These are phyloP conservation scores for Xiphorhynchus erythropygius DNA, from an alignment of 2,797 vertebrate species.

Conservation along the genomic window DNA sequence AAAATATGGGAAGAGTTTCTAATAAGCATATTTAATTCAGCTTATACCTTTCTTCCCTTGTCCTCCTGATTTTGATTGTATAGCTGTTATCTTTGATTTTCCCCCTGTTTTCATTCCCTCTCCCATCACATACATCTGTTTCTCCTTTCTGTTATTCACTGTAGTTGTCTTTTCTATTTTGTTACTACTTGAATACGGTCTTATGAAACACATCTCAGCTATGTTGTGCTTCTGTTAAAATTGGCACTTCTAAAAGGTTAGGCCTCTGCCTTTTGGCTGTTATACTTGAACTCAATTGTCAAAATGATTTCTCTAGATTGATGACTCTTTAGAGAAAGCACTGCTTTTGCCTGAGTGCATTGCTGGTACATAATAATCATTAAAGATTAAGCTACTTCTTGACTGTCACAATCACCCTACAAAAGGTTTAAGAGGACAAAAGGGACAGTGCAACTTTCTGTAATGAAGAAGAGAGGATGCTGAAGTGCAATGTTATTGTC, in stretches of 20 bases:
- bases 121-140: not conserved
- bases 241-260: constrained; percentile 56
- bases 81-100: not conserved
- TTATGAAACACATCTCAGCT: constrained; percentile 24
- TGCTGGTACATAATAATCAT: constrained; percentile 4
- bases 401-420: not conserved
- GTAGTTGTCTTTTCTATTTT: constrained; percentile 17
- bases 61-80: not conserved
- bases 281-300: constrained; percentile 58
- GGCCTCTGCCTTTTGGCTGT: constrained; percentile 55
- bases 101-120: not conserved
- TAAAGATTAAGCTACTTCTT: constrained; percentile 3
- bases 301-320: constrained; percentile 48
- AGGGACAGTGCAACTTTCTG: not conserved
- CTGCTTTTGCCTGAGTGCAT: not conserved
- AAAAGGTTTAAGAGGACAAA: not conserved
- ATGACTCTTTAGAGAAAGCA: constrained; percentile 15
- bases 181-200: not conserved
- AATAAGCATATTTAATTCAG: constrained; percentile 21
- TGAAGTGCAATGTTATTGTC: not conserved
- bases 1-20: not conserved
- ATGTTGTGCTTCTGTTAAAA: constrained; percentile 48
- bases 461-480: not conserved
- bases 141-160: not conserved
- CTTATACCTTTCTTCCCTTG: not conserved